Evolutionary conservation across 2,797 vertebrate species (phyloP), one percentile per base, ranked within the genome.

Genomic region (Gallinago solitaria): DNA sequence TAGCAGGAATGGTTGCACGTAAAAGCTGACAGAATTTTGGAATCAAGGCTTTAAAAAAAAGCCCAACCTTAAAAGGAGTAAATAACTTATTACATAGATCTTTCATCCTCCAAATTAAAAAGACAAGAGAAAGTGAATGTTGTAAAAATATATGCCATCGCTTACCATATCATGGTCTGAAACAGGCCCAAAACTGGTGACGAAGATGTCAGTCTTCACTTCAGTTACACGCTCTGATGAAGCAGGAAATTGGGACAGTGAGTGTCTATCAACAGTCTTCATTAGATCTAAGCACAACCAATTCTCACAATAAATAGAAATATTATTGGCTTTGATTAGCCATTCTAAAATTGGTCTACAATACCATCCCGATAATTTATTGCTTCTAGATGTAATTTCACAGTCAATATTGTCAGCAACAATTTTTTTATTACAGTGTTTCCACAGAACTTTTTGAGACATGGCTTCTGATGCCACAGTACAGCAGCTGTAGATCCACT

Each of bases 191-290:
- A 99, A 99, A 91, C 99, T 99, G 97, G 99, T 99, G 98, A 99
- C 99, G 80, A 99, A 99, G 98, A 99, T 99, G 98, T 99, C 99
- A 95, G 99, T 99, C 99, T 99, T 99, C 98, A 99, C 99, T 98
- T 99, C 99, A 51, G 99, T 99, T 98, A 99, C 99, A 97, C 99
- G 99, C 99, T 99, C 99, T 99, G 99, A 98, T 98, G 99, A 98
- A 99, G 98, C 98, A 99, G 98, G 98, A 99, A 99, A 99, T 99
- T 98, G 98, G 96, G 97, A 98, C 96, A 98, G 98, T 99, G 97
- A 99, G 98, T 98, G 97, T 98, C 97, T 98, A 98, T 98, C 98
- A 98, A 97, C 93, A 97, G 91, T 94, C 93, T 97, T 98, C 98
- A 98, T 98, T 99, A 98, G 97, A 96, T 90, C 92, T 97, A 98